phyloP scores from a whole-genome alignment of 1,140 invertebrate species.

The Sminthurides bifidus region DNA sequence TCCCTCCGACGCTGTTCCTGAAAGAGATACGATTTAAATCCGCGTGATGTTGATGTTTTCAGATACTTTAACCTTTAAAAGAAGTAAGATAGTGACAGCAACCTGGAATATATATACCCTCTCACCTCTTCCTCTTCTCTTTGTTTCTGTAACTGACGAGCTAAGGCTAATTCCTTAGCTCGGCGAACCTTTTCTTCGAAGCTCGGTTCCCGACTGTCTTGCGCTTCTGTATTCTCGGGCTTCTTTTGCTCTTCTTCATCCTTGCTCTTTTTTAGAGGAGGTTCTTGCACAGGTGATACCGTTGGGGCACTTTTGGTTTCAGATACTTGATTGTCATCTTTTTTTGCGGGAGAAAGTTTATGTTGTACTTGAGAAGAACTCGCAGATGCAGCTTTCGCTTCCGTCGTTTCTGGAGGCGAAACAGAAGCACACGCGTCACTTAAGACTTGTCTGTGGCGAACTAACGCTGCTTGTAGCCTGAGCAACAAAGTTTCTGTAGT shows the following conservation, averaged over 20 bases:
- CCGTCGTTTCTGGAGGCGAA: background rate
- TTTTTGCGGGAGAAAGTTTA: background rate
- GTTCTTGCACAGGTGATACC: no score
- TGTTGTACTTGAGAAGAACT: background rate
- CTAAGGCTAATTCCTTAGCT: conserved; percentile 46
- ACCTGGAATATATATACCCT: background rate
- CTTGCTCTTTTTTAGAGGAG: no score
- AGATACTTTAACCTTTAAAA: background rate
- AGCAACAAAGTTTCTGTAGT: no score
- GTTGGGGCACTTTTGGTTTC: no score
- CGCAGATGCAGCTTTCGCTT: background rate
- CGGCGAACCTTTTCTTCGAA: conserved; percentile 38
- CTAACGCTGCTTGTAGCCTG: conserved; percentile 15
- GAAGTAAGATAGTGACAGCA: conserved; percentile 4
- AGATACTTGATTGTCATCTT: no score
- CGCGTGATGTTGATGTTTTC: background rate
- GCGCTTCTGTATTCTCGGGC: conserved; percentile 17
- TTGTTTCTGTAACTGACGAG: conserved; percentile 40
- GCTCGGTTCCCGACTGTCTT: no score
- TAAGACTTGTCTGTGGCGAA: conserved; percentile 10
- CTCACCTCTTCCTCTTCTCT: conserved; percentile 50
- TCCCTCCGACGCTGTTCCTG: conserved; percentile 51
- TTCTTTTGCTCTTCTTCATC: no score
- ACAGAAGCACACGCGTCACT: background rate
- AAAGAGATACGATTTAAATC: conserved; percentile 3